Percentiles rank a stretch among this genome's conserved stretches.
Evolutionary conservation across 2,888 invertebrate genomes (phyloP).

Genomic region (Drosophila meridionalis): DNA sequence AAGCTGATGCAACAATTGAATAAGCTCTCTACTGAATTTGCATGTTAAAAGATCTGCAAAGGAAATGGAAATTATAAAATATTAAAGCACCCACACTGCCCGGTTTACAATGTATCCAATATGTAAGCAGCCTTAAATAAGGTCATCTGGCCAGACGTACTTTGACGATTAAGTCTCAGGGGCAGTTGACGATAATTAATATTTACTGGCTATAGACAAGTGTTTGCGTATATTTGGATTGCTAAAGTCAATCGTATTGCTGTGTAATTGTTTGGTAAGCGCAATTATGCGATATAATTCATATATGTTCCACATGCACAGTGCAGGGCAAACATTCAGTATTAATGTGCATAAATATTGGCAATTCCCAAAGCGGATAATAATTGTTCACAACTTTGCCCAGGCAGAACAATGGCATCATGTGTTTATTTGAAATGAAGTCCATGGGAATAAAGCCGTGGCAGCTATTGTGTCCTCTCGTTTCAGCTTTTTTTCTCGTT

Average conservation of each 20-base stretch:
- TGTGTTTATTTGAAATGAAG: not conserved
- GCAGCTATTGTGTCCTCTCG: conserved; percentile 2
- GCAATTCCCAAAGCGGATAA: conserved; percentile 23
- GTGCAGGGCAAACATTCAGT: conserved; percentile 9
- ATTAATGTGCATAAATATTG: conserved; percentile 13
- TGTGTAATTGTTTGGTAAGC: conserved; percentile 6
- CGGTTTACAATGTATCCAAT: not conserved
- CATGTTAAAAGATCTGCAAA: not conserved
- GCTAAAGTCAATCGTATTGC: conserved; percentile 1
- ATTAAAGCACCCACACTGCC: not conserved
- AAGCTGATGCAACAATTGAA: not conserved
- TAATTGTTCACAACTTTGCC: conserved; percentile 32
- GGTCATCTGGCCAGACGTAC: not conserved
- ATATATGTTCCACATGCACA: conserved; percentile 11
- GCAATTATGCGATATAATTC: conserved; percentile 7
- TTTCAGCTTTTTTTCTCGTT: conserved; percentile 2
- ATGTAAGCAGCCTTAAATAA: not conserved
- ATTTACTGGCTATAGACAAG: not conserved
- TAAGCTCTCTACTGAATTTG: not conserved
- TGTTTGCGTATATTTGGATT: not conserved
- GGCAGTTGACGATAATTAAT: not conserved
- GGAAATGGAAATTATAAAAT: not conserved
- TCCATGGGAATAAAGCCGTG: not conserved
- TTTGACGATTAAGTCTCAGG: not conserved
- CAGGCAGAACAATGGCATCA: conserved; percentile 7